These are phyloP conservation scores for Parazoanthus darwini DNA, from an alignment of 92 coral and sea anemone species.

Conservation along the genomic window DNA sequence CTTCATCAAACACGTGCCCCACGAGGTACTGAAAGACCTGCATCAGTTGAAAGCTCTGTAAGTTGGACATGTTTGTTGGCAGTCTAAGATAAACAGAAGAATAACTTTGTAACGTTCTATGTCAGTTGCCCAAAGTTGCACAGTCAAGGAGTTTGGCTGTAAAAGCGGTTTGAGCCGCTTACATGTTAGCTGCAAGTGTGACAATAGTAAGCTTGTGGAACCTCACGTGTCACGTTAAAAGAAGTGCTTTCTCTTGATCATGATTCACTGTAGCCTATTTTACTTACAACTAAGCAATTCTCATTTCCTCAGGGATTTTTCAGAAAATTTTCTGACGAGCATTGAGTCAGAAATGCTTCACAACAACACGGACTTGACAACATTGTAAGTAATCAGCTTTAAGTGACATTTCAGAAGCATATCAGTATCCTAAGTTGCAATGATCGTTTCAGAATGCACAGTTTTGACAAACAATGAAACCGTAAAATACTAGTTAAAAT, in stretches of 20 bases:
- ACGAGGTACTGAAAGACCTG: neutral
- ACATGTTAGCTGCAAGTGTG: too few species aligned
- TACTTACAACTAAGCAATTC: neutral
- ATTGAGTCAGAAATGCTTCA: neutral
- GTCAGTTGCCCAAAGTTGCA: too few species aligned
- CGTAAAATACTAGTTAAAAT: neutral
- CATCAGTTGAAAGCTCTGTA: constrained; percentile 15
- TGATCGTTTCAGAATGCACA: neutral
- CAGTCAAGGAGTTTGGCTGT: too few species aligned
- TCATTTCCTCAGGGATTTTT: neutral
- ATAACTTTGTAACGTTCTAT: too few species aligned
- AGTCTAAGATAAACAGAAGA: too few species aligned
- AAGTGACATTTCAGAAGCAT: neutral
- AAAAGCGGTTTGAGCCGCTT: too few species aligned
- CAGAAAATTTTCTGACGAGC: constrained; percentile 17
- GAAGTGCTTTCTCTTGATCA: too few species aligned
- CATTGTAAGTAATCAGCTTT: constrained; percentile 4
- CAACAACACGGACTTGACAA: constrained; percentile 17
- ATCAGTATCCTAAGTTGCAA: too few species aligned
- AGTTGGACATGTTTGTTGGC: neutral
- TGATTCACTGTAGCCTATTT: too few species aligned
- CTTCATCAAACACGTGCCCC: constrained; percentile 4
- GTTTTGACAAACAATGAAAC: neutral
- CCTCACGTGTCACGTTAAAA: too few species aligned
- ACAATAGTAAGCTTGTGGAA: too few species aligned